Conservation (phyloP, 2,888 invertebrate genomes). For the Glyphotaelius pellucidus region DNA sequence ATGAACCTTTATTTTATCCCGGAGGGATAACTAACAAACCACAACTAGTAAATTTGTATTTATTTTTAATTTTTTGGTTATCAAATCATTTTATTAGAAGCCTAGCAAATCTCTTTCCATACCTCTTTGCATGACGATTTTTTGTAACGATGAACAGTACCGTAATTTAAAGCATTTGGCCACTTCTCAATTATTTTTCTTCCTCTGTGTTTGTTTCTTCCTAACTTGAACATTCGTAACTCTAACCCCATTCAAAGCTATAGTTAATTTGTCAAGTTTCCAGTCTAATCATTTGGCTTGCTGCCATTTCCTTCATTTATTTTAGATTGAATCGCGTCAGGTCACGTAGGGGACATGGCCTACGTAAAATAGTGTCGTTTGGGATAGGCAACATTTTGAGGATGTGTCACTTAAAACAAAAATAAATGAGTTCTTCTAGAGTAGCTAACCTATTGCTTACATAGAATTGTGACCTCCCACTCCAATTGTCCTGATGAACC, state of each 20-base stretch:
- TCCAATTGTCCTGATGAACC: too few relatives aligned
- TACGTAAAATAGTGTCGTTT: background rate
- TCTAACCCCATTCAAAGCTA: background rate
- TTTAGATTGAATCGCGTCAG: background rate
- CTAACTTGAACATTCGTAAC: background rate
- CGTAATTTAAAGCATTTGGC: background rate
- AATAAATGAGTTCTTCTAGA: too few relatives aligned
- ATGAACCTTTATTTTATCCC: too few relatives aligned
- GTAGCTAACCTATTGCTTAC: too few relatives aligned
- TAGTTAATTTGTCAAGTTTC: background rate
- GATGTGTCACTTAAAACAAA: background rate
- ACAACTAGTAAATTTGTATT: too few relatives aligned
- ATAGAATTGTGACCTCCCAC: too few relatives aligned
- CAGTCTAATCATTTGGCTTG: background rate
- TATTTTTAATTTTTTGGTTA: too few relatives aligned
- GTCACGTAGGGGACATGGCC: background rate
- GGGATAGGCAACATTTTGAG: background rate
- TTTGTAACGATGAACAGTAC: background rate
- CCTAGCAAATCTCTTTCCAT: background rate
- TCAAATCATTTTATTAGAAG: too few relatives aligned
- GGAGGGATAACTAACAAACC: too few relatives aligned
- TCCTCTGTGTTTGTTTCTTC: background rate
- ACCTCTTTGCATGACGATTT: background rate
- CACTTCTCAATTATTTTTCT: background rate
- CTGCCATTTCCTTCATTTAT: background rate